Evolutionary conservation across 1,140 invertebrate genomes (phyloP).

Genomic region (Saccostrea echinata): DNA sequence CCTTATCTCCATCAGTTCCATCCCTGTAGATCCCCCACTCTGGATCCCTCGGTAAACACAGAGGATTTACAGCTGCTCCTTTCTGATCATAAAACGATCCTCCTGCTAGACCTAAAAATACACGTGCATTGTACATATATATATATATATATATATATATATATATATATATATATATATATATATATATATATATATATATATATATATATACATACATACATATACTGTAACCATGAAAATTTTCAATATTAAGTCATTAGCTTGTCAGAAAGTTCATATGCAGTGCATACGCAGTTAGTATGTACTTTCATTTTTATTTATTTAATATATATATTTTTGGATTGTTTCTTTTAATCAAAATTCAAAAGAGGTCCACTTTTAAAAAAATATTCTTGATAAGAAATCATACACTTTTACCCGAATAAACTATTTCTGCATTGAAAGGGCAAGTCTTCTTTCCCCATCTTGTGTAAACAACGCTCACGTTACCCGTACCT

Average conservation of each 20-base stretch:
- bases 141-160: not conserved
- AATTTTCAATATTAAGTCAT: too few species aligned
- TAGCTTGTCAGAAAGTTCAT: too few species aligned
- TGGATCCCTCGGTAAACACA: not conserved
- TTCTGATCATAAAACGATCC: not conserved
- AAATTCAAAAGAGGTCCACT: too few species aligned
- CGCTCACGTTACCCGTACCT: not conserved
- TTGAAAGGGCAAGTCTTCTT: not conserved
- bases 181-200: too few species aligned
- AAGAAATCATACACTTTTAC: not conserved
- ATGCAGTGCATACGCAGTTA: not conserved
- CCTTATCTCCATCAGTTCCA: not conserved
- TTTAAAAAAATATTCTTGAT: too few species aligned
- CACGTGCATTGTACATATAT: too few species aligned
- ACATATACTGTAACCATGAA: too few species aligned
- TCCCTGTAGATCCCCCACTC: constrained; percentile 14
- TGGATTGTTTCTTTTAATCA: too few species aligned
- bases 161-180: not conserved
- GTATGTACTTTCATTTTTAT: too few species aligned
- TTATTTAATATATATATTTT: too few species aligned
- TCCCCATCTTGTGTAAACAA: not conserved
- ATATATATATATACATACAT: too few species aligned
- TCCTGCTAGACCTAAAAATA: not conserved
- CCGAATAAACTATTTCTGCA: not conserved
- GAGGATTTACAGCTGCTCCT: not conserved